A percentile compares a stretch with the other conserved stretches of the same genome.
These are phyloP conservation scores for Merluccius polli DNA, from an alignment of 2,797 vertebrate genomes.

Conservation along the genomic window DNA sequence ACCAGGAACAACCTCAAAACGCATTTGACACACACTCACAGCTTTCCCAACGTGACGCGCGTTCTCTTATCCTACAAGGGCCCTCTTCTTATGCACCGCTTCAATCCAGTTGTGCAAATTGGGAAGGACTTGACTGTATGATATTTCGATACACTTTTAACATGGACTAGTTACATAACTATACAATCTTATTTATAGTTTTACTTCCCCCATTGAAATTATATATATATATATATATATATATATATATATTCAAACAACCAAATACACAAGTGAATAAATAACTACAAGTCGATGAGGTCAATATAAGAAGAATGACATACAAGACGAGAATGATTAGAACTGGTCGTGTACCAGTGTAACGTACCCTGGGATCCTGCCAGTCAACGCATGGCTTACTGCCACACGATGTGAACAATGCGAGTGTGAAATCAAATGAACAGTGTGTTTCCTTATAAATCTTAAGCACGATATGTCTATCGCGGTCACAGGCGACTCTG, in stretches of 20 bases:
- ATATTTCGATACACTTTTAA: neutral
- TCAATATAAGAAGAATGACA: neutral
- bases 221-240: neutral
- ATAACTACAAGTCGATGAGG: neutral
- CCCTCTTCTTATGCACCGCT: neutral
- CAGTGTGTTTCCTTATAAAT: neutral
- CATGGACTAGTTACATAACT: constrained; percentile 6
- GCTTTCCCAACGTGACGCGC: neutral
- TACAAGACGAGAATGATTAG: neutral
- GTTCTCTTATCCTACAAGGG: neutral
- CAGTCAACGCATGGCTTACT: neutral
- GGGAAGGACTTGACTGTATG: constrained; percentile 23
- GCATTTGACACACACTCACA: neutral
- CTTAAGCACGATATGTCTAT: neutral
- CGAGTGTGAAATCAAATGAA: neutral
- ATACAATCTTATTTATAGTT: neutral
- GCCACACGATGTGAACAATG: no score
- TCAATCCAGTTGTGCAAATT: constrained; percentile 14
- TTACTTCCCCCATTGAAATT: constrained; percentile 1
- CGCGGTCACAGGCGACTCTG: neutral
- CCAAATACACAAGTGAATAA: constrained; percentile 1
- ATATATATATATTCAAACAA: neutral
- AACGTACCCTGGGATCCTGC: neutral
- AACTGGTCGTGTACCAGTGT: neutral
- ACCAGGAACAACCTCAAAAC: constrained; percentile 7